Base-by-base conservation (phyloP, 2,113 vertebrate genomes). In the Enhydra lutris region DNA sequence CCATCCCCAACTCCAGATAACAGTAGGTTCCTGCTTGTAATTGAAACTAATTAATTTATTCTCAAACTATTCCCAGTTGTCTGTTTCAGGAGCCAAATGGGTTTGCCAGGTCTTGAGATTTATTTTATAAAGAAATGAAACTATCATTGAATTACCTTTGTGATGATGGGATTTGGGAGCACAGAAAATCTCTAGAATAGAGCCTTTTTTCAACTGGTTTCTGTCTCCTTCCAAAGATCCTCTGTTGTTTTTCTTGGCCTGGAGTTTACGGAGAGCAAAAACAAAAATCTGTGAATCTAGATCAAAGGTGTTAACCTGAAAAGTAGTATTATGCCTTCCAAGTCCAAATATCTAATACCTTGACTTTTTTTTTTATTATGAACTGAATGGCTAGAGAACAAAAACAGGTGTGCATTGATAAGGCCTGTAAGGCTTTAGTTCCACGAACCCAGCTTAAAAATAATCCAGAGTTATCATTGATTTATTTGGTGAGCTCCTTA, bases 251-350 rank as follows among this genome's bases (percentile, higher is more conserved):
- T 95, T 93, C 50, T 96, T 97, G 92, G 92, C 69, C 39, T 83
- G n/a, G 91, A 20, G 74, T 92, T 97, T 93, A 88, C 96, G 85
- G 52, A 76, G 90, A 87, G 80, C 26, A 96, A 97, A 96, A 96
- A 59, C 42, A 83, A 79, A 96, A 91, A 92, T 87, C 31, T 73
- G 86, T 83, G 87, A 95, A 29, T 94, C 20, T 57, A 94, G 74
- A 90, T 97, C 74, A 87, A 96, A 95, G 73, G 21, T 82, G 21
- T 91, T 69, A 80, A 67, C 21, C 50, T 76, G 85, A 91, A 91
- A 96, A 85, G 80, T 79, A 65, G 21, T 24, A 12, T 47, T 83
- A 39, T 61, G 21, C 55, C 3, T 85, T 76, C 61, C 29, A 63
- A 79, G 14, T 69, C 39, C 65, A 88, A 95, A 84, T 90, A 89